Percentiles rank a stretch among this genome's conserved stretches.
phyloP scores from a whole-genome alignment of 2,888 invertebrate genomes.

The Oithona nana region DNA sequence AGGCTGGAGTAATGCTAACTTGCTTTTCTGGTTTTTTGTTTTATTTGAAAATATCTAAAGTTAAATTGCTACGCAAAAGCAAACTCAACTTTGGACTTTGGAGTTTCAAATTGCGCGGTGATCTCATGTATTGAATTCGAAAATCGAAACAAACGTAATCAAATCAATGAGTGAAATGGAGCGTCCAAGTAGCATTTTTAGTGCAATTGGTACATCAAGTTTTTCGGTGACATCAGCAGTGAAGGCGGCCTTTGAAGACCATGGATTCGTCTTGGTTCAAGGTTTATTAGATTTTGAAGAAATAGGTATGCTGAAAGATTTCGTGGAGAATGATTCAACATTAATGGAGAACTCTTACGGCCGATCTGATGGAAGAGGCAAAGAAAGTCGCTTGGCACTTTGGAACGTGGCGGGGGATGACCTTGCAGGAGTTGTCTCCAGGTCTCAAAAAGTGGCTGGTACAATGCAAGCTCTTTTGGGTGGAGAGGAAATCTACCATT shows the following conservation, averaged over 20 bases:
- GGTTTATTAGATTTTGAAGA: not conserved
- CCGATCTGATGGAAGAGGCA: not conserved
- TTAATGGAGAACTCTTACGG: not conserved
- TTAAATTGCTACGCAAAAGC: no score
- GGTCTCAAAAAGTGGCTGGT: conserved; percentile 16
- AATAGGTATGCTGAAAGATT: not conserved
- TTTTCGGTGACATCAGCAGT: no score
- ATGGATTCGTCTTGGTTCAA: not conserved
- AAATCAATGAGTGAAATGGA: not conserved
- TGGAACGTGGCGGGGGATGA: conserved; percentile 20
- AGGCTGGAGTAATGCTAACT: no score
- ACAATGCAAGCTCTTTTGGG: conserved; percentile 19
- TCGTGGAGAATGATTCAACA: not conserved
- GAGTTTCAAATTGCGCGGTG: no score
- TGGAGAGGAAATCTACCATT: conserved; percentile 20
- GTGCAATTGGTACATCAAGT: no score
- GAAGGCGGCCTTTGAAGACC: no score
- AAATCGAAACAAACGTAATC: not conserved
- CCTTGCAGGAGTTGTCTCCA: conserved; percentile 14
- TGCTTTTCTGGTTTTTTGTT: no score
- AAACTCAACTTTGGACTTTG: no score
- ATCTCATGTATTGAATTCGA: no score
- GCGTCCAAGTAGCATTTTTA: no score
- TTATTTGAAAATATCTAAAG: no score
- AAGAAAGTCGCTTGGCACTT: not conserved